These are phyloP conservation scores for Volucella inanis DNA, from an alignment of 2,888 invertebrate species.

Conservation along the genomic window DNA sequence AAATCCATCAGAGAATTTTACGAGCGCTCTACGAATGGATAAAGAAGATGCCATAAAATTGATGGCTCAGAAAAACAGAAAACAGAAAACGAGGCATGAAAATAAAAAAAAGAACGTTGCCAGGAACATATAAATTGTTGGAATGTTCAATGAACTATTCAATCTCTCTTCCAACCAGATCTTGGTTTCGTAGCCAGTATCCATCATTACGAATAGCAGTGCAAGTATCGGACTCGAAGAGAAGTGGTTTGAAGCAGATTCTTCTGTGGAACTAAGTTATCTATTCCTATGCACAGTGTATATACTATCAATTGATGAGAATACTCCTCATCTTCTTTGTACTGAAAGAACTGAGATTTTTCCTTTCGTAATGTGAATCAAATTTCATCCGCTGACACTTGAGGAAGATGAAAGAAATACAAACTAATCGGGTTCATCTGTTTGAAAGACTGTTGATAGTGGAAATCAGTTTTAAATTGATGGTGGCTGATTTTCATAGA, in stretches of 20 bases:
- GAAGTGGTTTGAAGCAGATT: conserved; percentile 49
- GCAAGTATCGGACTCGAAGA: conserved; percentile 15
- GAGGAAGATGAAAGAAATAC: conserved; percentile 45
- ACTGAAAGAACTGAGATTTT: conserved; percentile 42
- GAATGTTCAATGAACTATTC: conserved; percentile 70
- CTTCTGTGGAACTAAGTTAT: conserved; percentile 15
- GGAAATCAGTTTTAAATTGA: too few species aligned
- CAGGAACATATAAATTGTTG: conserved; percentile 57
- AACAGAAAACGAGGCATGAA: conserved; percentile 48
- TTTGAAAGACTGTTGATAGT: conserved; percentile 1
- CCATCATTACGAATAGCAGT: conserved; percentile 45
- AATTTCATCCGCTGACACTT: conserved; percentile 54
- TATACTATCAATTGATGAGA: conserved; percentile 45
- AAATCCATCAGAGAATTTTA: conserved; percentile 48
- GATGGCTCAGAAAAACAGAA: conserved; percentile 46
- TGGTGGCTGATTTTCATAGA: too few species aligned
- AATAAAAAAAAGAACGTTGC: conserved; percentile 33
- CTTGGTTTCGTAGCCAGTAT: not conserved
- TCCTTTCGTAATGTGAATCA: conserved; percentile 18
- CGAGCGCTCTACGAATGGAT: not conserved
- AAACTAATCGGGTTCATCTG: conserved; percentile 49
- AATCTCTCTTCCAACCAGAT: conserved; percentile 27
- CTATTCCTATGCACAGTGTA: not conserved
- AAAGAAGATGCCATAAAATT: conserved; percentile 25
- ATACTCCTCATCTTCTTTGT: conserved; percentile 36